These are phyloP conservation scores for Micrasema longulum DNA, from an alignment of 1,140 invertebrate genomes.

Conservation along the genomic window DNA sequence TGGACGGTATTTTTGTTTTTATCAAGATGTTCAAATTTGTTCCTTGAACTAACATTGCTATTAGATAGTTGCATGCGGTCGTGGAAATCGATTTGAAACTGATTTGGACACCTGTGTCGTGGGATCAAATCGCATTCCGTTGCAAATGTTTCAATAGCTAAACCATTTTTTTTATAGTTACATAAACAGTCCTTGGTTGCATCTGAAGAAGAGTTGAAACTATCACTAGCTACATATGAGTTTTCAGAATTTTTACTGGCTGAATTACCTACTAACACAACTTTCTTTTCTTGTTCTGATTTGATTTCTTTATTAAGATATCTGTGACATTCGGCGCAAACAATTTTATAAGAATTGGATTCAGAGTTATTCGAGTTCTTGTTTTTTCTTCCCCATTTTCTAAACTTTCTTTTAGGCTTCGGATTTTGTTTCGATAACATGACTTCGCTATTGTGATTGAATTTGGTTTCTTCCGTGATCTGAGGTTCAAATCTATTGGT, in stretches of 20 bases:
- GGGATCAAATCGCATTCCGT: constrained; percentile 49
- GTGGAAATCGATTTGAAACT: constrained; percentile 24
- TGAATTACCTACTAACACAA: constrained; percentile 12
- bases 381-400: constrained; percentile 47
- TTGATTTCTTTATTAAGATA: constrained; percentile 44
- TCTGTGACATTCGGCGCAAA: constrained; percentile 51
- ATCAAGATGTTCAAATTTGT: constrained; percentile 6
- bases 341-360: constrained; percentile 39
- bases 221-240: constrained; percentile 19
- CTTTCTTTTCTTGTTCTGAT: constrained; percentile 29
- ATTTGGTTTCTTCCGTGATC: constrained; percentile 34
- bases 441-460: constrained; percentile 31
- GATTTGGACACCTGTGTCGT: constrained; percentile 48
- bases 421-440: background rate
- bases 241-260: constrained; percentile 17
- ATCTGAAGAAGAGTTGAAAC: constrained; percentile 34
- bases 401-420: constrained; percentile 38
- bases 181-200: constrained; percentile 17
- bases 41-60: constrained; percentile 13
- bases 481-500: constrained; percentile 31
- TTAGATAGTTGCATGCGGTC: constrained; percentile 1
- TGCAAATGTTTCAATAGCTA: background rate
- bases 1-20: constrained; percentile 34
- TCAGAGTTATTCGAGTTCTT: constrained; percentile 14
- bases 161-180: background rate